Percentiles rank a stretch among this genome's conserved stretches.
phyloP scores from a whole-genome alignment of 2,113 vertebrate genomes.

The Notarius lentiginosus region DNA sequence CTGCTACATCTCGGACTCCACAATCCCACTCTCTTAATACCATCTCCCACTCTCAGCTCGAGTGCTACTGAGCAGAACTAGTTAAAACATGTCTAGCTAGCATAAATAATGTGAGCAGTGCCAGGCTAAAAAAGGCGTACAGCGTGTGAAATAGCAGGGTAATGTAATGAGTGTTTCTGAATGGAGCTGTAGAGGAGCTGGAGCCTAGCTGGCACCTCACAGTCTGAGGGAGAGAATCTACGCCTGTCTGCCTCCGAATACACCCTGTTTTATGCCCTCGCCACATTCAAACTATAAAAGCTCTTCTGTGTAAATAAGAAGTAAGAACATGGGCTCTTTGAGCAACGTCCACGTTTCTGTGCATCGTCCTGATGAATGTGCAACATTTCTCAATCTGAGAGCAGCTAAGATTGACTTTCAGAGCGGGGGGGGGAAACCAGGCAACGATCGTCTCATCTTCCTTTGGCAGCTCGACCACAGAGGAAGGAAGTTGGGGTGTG shows the following conservation, averaged over 20 bases:
- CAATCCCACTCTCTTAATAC: not conserved
- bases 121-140: slow-evolving; percentile 40
- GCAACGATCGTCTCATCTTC: slow-evolving; percentile 45
- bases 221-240: slow-evolving; percentile 41
- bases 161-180: slow-evolving; percentile 54
- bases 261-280: slow-evolving; percentile 48
- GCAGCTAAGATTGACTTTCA: slow-evolving; percentile 41
- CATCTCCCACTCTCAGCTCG: not conserved
- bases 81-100: slow-evolving; percentile 42
- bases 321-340: not conserved
- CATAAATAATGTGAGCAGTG: slow-evolving; percentile 32
- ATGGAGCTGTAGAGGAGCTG: slow-evolving; percentile 36
- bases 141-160: slow-evolving; percentile 49
- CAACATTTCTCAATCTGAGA: slow-evolving; percentile 34
- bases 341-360: not conserved
- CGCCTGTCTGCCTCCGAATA: slow-evolving; percentile 26
- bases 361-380: not conserved
- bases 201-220: slow-evolving; percentile 50
- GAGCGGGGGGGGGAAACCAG: slow-evolving; percentile 5
- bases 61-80: slow-evolving; percentile 26
- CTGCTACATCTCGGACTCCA: not conserved
- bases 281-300: slow-evolving; percentile 54
- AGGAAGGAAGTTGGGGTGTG: slow-evolving; percentile 52
- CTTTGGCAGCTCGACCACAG: slow-evolving; percentile 52
- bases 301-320: slow-evolving; percentile 51